Conservation (phyloP, 2,113 vertebrate genomes). For the Nothobranchius furzeri region DNA sequence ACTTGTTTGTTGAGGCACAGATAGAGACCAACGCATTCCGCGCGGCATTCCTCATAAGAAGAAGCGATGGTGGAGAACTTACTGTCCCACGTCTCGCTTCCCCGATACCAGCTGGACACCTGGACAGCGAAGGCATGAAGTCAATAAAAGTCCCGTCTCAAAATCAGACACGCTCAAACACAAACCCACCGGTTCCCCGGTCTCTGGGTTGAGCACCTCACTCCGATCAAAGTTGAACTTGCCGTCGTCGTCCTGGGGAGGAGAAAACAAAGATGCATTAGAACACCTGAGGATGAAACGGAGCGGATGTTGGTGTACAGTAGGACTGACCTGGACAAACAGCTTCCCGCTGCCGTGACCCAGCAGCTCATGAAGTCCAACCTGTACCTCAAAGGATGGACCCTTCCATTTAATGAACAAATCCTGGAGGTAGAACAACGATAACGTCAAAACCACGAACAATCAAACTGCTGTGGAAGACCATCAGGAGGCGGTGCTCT, state of each 20-base stretch:
- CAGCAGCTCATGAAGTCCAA: constrained; percentile 89
- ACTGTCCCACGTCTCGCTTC: constrained; percentile 91
- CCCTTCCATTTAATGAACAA: constrained; percentile 88
- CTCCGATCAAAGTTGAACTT: constrained; percentile 86
- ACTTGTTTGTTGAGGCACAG: constrained; percentile 86
- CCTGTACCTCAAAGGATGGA: constrained; percentile 91
- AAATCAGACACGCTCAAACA: not conserved
- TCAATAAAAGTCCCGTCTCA: not conserved
- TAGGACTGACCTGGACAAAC: constrained; percentile 85
- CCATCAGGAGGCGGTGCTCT: not conserved
- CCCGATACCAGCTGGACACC: constrained; percentile 89
- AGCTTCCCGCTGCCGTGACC: constrained; percentile 93
- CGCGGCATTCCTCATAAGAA: constrained; percentile 90
- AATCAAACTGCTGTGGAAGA: not conserved
- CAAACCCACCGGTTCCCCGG: constrained; percentile 82
- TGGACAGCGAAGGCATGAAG: constrained; percentile 43
- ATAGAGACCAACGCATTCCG: constrained; percentile 90
- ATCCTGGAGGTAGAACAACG: constrained; percentile 74
- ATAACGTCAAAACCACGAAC: not conserved
- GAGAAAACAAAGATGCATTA: not conserved
- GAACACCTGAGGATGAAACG: not conserved
- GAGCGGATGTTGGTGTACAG: not conserved
- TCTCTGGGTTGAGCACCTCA: constrained; percentile 86
- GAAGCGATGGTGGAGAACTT: constrained; percentile 91
- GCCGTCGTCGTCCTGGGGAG: constrained; percentile 82